Conservation (phyloP, 2,113 vertebrate genomes). For the Aegithalos caudatus region DNA sequence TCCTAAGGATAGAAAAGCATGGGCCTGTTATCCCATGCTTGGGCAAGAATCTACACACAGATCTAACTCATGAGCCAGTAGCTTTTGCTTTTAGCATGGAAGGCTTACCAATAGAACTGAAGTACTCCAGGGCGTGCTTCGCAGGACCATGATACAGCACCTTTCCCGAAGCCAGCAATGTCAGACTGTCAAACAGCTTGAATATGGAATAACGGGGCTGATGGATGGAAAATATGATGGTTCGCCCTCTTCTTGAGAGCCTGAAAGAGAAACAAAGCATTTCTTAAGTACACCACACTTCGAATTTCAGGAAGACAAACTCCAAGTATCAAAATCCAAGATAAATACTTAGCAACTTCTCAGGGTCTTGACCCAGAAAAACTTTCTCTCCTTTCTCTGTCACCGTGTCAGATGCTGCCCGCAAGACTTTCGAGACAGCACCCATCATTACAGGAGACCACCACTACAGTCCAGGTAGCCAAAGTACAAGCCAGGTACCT, state of each 20-base stretch:
- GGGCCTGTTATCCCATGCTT: neutral
- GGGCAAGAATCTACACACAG: neutral
- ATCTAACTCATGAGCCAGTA: neutral
- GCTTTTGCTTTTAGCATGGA: neutral
- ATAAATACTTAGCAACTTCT: neutral
- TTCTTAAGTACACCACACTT: neutral
- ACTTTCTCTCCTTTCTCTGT: neutral
- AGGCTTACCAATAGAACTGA: conserved; percentile 60
- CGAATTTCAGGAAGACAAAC: neutral
- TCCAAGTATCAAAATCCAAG: neutral
- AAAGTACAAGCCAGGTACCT: too few species aligned
- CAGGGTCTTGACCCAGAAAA: neutral
- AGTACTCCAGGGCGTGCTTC: conserved; percentile 49
- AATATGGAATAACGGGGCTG: conserved; percentile 73
- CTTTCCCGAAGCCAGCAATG: conserved; percentile 58
- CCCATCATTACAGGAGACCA: neutral
- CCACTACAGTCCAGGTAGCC: neutral
- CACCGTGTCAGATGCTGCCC: neutral
- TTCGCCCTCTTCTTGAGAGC: conserved; percentile 67
- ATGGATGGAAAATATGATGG: conserved; percentile 73
- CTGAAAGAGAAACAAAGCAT: conserved; percentile 34
- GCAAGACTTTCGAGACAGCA: neutral
- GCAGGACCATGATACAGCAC: conserved; percentile 69
- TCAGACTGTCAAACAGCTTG: conserved; percentile 71
- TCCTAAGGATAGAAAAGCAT: neutral